Percentiles rank a stretch among this genome's conserved stretches.
Evolutionary conservation across 2,888 invertebrate species (phyloP).

Genomic region (Deilephila porcellus): DNA sequence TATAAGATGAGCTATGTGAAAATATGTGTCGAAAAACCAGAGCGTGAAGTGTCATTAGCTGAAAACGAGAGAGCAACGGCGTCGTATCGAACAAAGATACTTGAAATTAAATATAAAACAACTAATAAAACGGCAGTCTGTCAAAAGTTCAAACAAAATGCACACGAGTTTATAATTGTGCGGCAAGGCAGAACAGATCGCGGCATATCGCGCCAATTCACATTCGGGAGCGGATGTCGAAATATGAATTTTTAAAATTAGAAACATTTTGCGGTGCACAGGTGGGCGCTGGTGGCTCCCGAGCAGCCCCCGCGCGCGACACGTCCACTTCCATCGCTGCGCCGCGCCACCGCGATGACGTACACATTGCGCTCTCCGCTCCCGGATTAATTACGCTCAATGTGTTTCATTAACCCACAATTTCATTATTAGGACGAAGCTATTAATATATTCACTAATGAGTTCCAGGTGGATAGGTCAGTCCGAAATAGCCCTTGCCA

Average conservation of each 20-base stretch:
- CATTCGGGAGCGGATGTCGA: constrained; percentile 81
- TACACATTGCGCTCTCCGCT: constrained; percentile 41
- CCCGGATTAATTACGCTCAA: constrained; percentile 26
- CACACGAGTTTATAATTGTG: constrained; percentile 24
- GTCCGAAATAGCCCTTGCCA: neutral
- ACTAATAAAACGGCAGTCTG: constrained; percentile 10
- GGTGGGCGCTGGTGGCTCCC: constrained; percentile 72
- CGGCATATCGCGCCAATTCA: constrained; percentile 70
- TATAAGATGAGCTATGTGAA: constrained; percentile 17
- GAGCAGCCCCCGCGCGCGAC: constrained; percentile 38
- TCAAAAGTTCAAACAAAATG: constrained; percentile 20
- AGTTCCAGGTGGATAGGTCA: constrained; percentile 6
- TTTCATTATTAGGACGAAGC: constrained; percentile 29
- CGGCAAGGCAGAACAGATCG: constrained; percentile 28
- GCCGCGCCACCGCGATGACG: constrained; percentile 38
- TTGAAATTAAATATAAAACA: constrained; percentile 20
- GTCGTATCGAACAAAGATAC: constrained; percentile 3
- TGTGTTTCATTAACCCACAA: constrained; percentile 25
- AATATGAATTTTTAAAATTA: constrained; percentile 83
- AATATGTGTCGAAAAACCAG: constrained; percentile 14
- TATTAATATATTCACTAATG: constrained; percentile 23
- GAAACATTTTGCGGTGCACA: constrained; percentile 71
- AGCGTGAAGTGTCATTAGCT: constrained; percentile 22
- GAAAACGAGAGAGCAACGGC: constrained; percentile 14
- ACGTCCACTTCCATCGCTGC: neutral